Conservation (phyloP, 2,888 invertebrate genomes). For the Tetragnatha montana region DNA sequence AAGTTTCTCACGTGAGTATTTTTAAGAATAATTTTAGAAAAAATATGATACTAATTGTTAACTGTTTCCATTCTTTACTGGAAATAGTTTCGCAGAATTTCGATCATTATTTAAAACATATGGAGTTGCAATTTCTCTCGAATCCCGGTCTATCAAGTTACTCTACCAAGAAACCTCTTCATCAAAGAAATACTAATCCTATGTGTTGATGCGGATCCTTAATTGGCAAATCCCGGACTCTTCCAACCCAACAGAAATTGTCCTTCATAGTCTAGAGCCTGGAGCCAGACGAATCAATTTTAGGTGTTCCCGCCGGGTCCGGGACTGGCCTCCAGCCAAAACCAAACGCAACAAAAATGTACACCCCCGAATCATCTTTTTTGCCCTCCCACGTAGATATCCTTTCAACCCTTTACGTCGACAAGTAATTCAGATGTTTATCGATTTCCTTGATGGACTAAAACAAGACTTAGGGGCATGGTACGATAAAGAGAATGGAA, state of each 20-base stretch:
- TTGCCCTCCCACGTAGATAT: background rate
- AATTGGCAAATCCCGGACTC: background rate
- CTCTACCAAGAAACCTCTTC: too few relatives aligned
- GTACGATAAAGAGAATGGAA: too few relatives aligned
- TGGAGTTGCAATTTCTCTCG: too few relatives aligned
- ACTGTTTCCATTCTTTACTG: too few relatives aligned
- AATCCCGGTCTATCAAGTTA: too few relatives aligned
- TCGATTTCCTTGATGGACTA: background rate
- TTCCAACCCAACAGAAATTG: background rate
- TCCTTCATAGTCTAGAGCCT: conserved; percentile 1
- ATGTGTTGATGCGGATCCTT: background rate
- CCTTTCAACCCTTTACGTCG: conserved; percentile 11
- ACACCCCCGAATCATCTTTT: background rate
- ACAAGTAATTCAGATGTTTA: background rate
- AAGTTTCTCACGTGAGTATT: too few relatives aligned
- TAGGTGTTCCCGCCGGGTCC: background rate
- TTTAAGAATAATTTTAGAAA: too few relatives aligned
- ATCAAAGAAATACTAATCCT: background rate
- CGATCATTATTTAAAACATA: too few relatives aligned
- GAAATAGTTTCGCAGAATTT: too few relatives aligned
- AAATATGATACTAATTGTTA: too few relatives aligned
- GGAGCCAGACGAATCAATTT: conserved; percentile 22
- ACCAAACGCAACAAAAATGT: background rate
- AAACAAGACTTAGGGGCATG: too few relatives aligned
- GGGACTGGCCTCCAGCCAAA: conserved; percentile 17